Conservation (phyloP, 2,888 invertebrate genomes). For the Bimastos eiseni region DNA sequence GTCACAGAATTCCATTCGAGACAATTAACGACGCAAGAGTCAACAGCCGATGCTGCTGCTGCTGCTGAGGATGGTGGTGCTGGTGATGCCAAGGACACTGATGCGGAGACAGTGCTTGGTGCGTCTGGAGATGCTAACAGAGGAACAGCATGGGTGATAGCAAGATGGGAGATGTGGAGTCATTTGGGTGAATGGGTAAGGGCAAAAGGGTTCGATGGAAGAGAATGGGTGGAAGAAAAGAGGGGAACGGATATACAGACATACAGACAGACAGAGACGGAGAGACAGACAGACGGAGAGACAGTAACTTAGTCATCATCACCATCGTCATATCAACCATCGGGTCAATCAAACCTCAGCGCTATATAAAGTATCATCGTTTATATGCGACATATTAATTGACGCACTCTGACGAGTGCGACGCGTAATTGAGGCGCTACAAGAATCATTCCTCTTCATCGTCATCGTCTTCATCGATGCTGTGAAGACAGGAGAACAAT, state of each 20-base stretch:
- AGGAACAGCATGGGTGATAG: neutral
- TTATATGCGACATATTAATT: neutral
- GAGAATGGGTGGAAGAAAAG: neutral
- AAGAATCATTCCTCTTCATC: neutral
- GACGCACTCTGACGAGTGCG: neutral
- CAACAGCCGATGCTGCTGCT: neutral
- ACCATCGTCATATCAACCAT: no score
- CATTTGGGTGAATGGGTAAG: no score
- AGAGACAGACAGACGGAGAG: no score
- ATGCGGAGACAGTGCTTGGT: neutral
- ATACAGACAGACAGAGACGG: neutral
- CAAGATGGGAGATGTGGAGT: neutral
- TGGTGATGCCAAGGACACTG: neutral
- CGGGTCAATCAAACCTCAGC: neutral
- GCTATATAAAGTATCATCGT: neutral
- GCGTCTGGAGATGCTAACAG: neutral
- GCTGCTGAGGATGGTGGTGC: neutral
- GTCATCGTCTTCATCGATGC: neutral
- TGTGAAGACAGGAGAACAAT: neutral
- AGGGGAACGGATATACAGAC: neutral
- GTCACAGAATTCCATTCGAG: neutral
- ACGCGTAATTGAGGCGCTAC: neutral
- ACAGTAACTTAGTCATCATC: no score
- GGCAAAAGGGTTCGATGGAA: neutral
- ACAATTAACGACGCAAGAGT: constrained; percentile 6